Evolutionary conservation across 2,113 vertebrate species (phyloP).

Genomic region (Nanger granti): DNA sequence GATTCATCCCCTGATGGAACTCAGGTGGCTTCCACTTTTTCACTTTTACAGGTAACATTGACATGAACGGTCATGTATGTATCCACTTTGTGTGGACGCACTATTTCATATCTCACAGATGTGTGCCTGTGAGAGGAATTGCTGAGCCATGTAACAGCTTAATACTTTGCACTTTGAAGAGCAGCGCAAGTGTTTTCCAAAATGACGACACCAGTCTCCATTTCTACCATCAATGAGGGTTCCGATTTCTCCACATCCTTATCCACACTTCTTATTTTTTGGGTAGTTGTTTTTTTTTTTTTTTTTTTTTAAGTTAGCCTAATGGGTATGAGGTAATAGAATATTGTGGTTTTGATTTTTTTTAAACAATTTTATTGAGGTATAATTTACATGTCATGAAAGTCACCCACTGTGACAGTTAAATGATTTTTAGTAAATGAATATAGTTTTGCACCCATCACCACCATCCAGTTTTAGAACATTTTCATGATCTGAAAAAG

Average conservation of each 20-base stretch:
- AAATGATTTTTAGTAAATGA: slow-evolving; percentile 27
- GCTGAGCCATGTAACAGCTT: too few relatives aligned
- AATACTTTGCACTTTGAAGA: too few relatives aligned
- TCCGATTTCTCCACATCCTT: neutral
- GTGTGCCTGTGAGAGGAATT: too few relatives aligned
- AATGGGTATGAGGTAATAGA: neutral
- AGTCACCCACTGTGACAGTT: neutral
- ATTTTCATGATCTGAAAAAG: neutral
- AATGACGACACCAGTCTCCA: too few relatives aligned
- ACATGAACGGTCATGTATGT: too few relatives aligned
- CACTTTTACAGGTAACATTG: too few relatives aligned
- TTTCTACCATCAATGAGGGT: too few relatives aligned
- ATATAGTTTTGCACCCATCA: neutral
- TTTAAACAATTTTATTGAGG: neutral
- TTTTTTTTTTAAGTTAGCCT: neutral
- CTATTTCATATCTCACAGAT: too few relatives aligned
- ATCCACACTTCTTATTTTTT: neutral
- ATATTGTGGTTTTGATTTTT: neutral
- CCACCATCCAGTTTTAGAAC: neutral
- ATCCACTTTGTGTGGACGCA: too few relatives aligned
- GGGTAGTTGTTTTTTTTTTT: neutral
- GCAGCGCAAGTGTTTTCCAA: too few relatives aligned
- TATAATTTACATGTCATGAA: neutral
- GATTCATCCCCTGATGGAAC: too few relatives aligned
- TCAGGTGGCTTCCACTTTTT: too few relatives aligned